Conservation (phyloP, 1,140 invertebrate genomes). For the Portunus trituberculatus region DNA sequence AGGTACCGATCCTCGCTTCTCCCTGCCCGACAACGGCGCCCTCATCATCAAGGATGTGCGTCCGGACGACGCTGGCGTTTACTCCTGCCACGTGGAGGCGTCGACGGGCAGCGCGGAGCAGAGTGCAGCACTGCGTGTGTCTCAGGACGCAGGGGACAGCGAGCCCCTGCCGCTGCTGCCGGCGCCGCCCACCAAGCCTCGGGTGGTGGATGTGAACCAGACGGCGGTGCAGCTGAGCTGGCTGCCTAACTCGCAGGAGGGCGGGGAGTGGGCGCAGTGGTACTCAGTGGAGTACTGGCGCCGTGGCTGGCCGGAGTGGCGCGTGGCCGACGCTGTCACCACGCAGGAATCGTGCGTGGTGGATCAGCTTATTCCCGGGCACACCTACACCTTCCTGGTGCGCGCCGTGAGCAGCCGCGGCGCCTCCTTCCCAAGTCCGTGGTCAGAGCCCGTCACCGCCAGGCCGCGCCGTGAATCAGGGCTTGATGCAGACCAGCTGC, state of each 20-base stretch:
- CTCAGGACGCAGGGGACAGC: background rate
- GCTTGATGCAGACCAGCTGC: slow-evolving; percentile 34
- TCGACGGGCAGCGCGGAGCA: slow-evolving; percentile 46
- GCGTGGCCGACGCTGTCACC: slow-evolving; percentile 49
- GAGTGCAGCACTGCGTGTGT: slow-evolving; percentile 31
- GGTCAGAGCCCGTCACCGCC: slow-evolving; percentile 58
- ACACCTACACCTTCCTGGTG: slow-evolving; percentile 64
- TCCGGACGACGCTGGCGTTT: slow-evolving; percentile 45
- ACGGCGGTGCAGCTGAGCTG: slow-evolving; percentile 54
- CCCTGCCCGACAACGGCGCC: slow-evolving; percentile 60
- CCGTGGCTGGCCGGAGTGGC: slow-evolving; percentile 55
- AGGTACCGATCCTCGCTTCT: background rate
- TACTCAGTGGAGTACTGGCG: slow-evolving; percentile 64
- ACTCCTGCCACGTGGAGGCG: slow-evolving; percentile 42
- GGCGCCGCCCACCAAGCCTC: slow-evolving; percentile 49
- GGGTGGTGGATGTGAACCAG: slow-evolving; percentile 39
- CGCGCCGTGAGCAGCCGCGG: slow-evolving; percentile 59
- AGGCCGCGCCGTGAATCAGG: slow-evolving; percentile 36
- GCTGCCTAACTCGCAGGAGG: slow-evolving; percentile 62
- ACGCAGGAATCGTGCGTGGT: slow-evolving; percentile 53
- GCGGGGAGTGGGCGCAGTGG: slow-evolving; percentile 36
- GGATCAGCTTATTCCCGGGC: slow-evolving; percentile 46
- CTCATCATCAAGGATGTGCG: slow-evolving; percentile 60
- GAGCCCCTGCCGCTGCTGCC: slow-evolving; percentile 37
- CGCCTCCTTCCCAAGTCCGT: slow-evolving; percentile 61